Percentiles rank a stretch among this genome's conserved stretches.
These are phyloP conservation scores for Hycleus phaleratus DNA, from an alignment of 1,140 invertebrate species.

Conservation along the genomic window DNA sequence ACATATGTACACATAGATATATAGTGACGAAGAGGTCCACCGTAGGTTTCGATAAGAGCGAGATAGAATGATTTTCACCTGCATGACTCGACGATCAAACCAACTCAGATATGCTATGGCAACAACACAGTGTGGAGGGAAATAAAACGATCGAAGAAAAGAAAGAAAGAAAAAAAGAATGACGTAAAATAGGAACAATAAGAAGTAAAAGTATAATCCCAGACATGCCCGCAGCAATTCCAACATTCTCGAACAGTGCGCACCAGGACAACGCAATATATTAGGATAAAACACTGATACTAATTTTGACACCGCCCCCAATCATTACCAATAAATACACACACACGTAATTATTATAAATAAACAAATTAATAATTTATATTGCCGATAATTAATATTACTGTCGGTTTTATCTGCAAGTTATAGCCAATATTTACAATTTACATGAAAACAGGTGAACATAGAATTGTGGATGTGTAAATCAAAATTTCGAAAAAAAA, in stretches of 20 bases:
- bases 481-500: no score
- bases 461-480: no score
- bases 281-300: no score
- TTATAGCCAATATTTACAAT: no score
- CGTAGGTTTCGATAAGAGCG: no score
- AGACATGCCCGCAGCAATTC: constrained; percentile 28
- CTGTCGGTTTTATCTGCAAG: no score
- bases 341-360: no score
- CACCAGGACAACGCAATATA: neutral
- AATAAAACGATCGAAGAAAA: constrained; percentile 28
- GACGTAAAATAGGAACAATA: constrained; percentile 33
- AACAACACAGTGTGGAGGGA: constrained; percentile 18
- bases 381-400: no score
- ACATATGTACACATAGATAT: neutral
- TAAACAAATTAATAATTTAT: no score
- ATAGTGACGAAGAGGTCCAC: constrained; percentile 3
- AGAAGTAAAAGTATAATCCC: constrained; percentile 32
- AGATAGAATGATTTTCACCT: constrained; percentile 16
- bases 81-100: constrained; percentile 18
- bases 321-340: no score
- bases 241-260: constrained; percentile 26
- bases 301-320: no score
- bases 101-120: constrained; percentile 17
- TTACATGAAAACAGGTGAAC: no score
- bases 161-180: constrained; percentile 28